A percentile compares a stretch with the other conserved stretches of the same genome.
These are phyloP conservation scores for Antrozous pallidus DNA, from an alignment of 2,797 vertebrate genomes.

Conservation along the genomic window DNA sequence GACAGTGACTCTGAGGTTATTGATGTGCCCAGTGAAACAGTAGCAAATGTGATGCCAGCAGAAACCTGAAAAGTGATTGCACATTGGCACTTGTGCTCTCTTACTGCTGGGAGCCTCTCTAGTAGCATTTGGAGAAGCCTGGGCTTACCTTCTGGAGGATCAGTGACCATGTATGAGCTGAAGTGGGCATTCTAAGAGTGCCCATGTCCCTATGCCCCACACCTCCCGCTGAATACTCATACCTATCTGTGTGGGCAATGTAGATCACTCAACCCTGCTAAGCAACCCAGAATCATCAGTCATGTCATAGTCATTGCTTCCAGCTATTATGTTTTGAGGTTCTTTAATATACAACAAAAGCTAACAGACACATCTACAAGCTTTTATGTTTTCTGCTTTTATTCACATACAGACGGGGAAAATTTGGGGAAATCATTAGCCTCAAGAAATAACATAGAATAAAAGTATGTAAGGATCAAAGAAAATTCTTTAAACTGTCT, in stretches of 20 bases:
- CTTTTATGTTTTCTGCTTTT: neutral
- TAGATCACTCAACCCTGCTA: neutral
- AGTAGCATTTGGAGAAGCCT: neutral
- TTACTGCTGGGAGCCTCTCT: neutral
- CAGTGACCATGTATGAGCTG: neutral
- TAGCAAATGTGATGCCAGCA: neutral
- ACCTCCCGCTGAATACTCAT: neutral
- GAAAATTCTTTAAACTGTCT: neutral
- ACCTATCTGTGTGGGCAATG: neutral
- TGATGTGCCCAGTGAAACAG: neutral
- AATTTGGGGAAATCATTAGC: neutral
- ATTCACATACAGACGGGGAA: neutral
- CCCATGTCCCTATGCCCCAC: accelerated
- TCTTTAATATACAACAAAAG: neutral
- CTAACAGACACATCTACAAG: neutral
- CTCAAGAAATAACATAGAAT: neutral
- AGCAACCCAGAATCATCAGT: neutral
- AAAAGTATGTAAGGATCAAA: neutral
- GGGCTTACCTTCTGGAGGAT: neutral
- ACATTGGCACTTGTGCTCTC: neutral
- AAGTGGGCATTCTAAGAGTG: neutral
- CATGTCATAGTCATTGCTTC: neutral
- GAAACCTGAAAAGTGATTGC: neutral
- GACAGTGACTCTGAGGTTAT: neutral
- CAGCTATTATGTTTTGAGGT: neutral